Percentiles rank a stretch among this genome's conserved stretches.
Conservation (phyloP, 1,140 invertebrate genomes). For the Heliconius hewitsoni region DNA sequence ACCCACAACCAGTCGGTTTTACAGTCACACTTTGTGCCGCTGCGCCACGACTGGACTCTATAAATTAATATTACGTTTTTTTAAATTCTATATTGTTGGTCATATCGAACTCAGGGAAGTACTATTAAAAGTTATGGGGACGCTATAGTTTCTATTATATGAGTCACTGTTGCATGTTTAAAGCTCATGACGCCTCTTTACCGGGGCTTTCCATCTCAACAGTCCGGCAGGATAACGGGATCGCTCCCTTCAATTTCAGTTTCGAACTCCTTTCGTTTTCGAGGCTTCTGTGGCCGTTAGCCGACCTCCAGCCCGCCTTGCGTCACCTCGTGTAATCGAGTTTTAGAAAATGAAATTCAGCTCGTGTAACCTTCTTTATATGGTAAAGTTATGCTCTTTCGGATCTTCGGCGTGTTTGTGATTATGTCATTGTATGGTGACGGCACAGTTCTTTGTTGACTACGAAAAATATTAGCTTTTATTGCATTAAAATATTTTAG, state of each 20-base stretch:
- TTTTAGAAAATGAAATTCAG: constrained; percentile 80
- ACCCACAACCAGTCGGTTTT: no score
- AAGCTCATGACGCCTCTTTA: constrained; percentile 55
- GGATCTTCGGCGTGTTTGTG: constrained; percentile 49
- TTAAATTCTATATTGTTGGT: no score
- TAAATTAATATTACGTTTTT: no score
- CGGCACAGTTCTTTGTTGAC: constrained; percentile 44
- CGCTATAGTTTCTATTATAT: constrained; percentile 36
- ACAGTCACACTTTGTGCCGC: no score
- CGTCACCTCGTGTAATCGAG: constrained; percentile 74
- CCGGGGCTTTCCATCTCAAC: constrained; percentile 74
- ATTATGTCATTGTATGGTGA: constrained; percentile 41
- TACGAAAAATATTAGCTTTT: constrained; percentile 45
- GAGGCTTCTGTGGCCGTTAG: constrained; percentile 65
- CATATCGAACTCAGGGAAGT: no score
- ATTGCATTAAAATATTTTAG: constrained; percentile 40
- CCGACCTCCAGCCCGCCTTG: constrained; percentile 65
- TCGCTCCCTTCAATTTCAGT: constrained; percentile 75
- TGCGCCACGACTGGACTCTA: no score
- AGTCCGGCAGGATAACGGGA: constrained; percentile 73
- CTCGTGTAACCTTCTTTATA: constrained; percentile 70
- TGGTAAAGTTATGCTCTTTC: constrained; percentile 62
- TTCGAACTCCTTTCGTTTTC: constrained; percentile 77
- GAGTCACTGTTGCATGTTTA: constrained; percentile 42
- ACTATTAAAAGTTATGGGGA: not conserved